Conservation (phyloP, 2,797 vertebrate species). For the Thamnophis elegans region DNA sequence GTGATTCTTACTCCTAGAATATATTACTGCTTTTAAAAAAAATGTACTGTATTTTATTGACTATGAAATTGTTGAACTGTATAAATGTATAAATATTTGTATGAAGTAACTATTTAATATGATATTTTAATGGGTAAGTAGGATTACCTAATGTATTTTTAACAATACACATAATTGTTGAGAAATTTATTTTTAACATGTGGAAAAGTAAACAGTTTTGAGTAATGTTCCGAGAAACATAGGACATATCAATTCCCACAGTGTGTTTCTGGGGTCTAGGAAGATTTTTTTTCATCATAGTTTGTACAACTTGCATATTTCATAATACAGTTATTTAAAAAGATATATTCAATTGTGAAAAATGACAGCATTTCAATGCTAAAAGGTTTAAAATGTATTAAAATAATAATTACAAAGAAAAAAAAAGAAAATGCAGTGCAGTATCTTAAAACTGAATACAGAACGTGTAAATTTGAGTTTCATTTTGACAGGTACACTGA, state of each 20-base stretch:
- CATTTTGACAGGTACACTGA: neutral
- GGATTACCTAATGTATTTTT: neutral
- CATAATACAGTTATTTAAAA: neutral
- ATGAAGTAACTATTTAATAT: accelerated
- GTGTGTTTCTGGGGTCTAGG: neutral
- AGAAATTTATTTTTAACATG: neutral
- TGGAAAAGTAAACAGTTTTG: neutral
- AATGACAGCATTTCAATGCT: neutral
- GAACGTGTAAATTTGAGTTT: neutral
- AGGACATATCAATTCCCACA: neutral
- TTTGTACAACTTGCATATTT: neutral
- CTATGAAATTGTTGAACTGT: neutral
- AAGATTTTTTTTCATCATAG: neutral
- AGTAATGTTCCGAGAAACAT: neutral
- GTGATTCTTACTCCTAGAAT: neutral
- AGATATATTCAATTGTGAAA: neutral
- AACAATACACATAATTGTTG: neutral
- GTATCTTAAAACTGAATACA: neutral
- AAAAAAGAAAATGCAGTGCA: neutral
- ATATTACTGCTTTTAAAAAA: neutral
- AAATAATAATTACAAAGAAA: neutral
- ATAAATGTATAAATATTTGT: neutral
- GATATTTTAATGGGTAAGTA: neutral
- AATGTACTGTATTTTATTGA: neutral
- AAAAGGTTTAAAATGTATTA: neutral